These are phyloP conservation scores for Hydrolagus affinis DNA, from an alignment of 2,113 vertebrate genomes.

Conservation along the genomic window DNA sequence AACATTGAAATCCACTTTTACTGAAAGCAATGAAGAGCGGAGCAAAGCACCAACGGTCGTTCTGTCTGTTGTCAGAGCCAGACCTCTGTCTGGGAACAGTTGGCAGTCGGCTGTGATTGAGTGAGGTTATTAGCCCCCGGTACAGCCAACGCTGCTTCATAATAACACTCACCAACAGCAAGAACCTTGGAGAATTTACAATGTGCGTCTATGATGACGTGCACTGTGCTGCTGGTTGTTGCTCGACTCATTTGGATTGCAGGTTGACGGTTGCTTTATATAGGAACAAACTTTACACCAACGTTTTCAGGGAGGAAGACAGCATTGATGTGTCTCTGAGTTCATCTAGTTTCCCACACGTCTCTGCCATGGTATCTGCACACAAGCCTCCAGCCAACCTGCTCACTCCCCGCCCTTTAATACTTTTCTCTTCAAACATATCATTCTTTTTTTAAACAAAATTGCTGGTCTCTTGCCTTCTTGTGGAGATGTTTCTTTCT, in stretches of 20 bases:
- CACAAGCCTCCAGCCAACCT: no score
- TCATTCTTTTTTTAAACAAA: no score
- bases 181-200: conserved; percentile 3
- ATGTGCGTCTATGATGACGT: neutral
- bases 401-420: no score
- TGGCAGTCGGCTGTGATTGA: conserved; percentile 20
- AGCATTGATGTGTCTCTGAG: no score
- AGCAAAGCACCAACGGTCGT: conserved; percentile 12
- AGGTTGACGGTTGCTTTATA: neutral
- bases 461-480: no score
- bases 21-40: conserved; percentile 26
- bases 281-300: neutral
- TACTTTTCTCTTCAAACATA: no score
- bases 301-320: no score
- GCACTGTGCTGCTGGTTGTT: neutral
- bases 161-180: conserved; percentile 24
- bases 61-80: conserved; percentile 21
- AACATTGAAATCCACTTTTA: conserved; percentile 24
- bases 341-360: no score
- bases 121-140: conserved; percentile 9
- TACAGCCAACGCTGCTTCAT: conserved; percentile 16
- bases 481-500: no score
- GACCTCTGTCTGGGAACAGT: conserved; percentile 20
- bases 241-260: neutral
- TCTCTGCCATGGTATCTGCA: no score